Conservation (phyloP, 2,113 vertebrate species). For the Eubucco bourcierii region DNA sequence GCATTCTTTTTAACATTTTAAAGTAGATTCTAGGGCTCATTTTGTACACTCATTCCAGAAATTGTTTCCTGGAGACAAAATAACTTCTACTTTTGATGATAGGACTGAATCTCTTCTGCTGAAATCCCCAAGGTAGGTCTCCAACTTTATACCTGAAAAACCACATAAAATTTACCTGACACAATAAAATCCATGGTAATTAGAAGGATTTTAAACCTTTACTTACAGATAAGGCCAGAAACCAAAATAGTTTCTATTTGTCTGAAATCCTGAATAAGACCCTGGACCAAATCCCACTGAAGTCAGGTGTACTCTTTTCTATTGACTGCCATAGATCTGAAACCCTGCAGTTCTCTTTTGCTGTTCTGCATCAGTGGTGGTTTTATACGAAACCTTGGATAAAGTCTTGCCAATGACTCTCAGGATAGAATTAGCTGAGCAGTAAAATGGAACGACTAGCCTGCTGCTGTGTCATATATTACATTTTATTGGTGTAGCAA, state of each 20-base stretch:
- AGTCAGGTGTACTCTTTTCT: not conserved
- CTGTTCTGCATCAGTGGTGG: not conserved
- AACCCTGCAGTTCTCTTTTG: not conserved
- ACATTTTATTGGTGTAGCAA: not conserved
- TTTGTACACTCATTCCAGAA: not conserved
- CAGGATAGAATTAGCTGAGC: not conserved
- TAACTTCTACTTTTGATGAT: not conserved
- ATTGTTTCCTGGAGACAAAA: not conserved
- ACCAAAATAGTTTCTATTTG: not conserved
- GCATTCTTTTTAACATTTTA: not conserved
- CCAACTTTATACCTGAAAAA: not conserved
- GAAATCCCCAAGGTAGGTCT: not conserved
- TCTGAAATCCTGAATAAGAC: constrained; percentile 26
- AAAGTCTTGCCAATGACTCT: not conserved
- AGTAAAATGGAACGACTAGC: not conserved
- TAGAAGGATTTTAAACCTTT: constrained; percentile 16
- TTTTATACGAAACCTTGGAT: constrained; percentile 6
- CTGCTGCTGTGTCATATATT: not conserved
- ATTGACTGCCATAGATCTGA: not conserved
- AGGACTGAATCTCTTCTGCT: not conserved
- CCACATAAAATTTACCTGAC: not conserved
- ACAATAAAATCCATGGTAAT: not conserved
- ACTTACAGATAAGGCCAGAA: not conserved
- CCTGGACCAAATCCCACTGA: not conserved
- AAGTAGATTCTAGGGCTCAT: not conserved